Percentiles rank a stretch among this genome's conserved stretches.
Conservation (phyloP, 2,888 invertebrate species). For the Drosophila dives region DNA sequence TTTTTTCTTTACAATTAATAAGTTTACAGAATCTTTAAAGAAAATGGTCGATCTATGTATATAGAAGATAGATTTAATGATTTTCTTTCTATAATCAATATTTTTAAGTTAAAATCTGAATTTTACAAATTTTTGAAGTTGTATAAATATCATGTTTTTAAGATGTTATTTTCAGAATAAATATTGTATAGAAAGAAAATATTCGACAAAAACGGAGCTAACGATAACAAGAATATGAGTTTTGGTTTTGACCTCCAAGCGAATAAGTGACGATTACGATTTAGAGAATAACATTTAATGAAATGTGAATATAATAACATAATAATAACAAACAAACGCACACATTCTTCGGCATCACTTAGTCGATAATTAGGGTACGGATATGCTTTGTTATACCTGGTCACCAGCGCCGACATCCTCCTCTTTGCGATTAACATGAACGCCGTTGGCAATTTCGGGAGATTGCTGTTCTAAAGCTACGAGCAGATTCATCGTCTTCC, state of each 20-base stretch:
- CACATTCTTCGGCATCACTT: slow-evolving; percentile 54
- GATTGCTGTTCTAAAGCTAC: slow-evolving; percentile 99
- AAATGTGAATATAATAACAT: slow-evolving; percentile 48
- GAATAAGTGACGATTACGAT: slow-evolving; percentile 35
- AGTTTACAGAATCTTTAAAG: neutral
- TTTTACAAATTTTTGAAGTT: neutral
- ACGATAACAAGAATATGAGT: slow-evolving; percentile 25
- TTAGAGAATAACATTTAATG: slow-evolving; percentile 54
- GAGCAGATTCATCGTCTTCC: slow-evolving; percentile 99
- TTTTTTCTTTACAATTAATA: no score
- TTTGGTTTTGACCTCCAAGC: slow-evolving; percentile 34
- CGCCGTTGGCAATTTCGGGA: slow-evolving; percentile 97
- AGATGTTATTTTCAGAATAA: neutral
- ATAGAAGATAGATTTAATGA: neutral
- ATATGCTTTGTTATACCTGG: slow-evolving; percentile 88
- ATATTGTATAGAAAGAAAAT: neutral
- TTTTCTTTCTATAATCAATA: neutral
- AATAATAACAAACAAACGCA: slow-evolving; percentile 64
- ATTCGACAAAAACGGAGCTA: neutral
- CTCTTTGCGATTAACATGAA: slow-evolving; percentile 94
- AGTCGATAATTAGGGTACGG: slow-evolving; percentile 41
- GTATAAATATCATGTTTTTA: neutral
- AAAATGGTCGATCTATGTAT: neutral
- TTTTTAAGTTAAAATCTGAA: neutral
- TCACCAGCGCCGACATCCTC: slow-evolving; percentile 98